Conservation (phyloP, 2,113 vertebrate genomes). For the Tichodroma muraria region DNA sequence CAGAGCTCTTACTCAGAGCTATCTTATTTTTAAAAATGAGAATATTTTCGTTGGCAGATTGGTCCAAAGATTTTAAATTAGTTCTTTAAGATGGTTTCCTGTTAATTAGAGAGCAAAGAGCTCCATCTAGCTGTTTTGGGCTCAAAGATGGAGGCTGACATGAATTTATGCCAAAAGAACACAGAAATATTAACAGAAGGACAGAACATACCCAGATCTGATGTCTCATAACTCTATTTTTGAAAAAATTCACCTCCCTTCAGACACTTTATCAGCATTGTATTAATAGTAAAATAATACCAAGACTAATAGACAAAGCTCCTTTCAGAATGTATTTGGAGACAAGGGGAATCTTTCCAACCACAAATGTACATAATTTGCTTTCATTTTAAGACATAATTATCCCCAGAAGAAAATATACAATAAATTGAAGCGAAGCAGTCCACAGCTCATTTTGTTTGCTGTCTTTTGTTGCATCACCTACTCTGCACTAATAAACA, state of each 20-base stretch:
- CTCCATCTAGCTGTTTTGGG: constrained; percentile 52
- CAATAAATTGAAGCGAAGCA: neutral
- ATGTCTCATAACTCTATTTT: neutral
- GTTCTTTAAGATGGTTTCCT: neutral
- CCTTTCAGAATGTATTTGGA: neutral
- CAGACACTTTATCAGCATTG: neutral
- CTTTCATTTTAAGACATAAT: constrained; percentile 25
- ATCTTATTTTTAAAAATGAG: neutral
- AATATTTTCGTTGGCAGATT: neutral
- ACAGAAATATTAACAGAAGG: neutral
- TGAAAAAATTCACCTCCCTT: neutral
- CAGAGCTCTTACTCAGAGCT: constrained; percentile 16
- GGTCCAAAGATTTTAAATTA: neutral
- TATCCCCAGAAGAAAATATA: constrained; percentile 23
- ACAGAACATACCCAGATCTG: neutral
- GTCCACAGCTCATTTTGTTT: neutral
- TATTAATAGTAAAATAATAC: neutral
- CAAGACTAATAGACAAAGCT: neutral
- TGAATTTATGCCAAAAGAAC: neutral
- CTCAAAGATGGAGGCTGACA: neutral
- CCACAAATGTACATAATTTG: neutral
- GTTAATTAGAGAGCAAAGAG: constrained; percentile 37
- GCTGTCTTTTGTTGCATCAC: neutral
- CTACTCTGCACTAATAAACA: constrained; percentile 18
- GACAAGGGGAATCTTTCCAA: neutral